Base-by-base conservation (phyloP, 2,113 vertebrate species). In the Pedionomus torquatus region DNA sequence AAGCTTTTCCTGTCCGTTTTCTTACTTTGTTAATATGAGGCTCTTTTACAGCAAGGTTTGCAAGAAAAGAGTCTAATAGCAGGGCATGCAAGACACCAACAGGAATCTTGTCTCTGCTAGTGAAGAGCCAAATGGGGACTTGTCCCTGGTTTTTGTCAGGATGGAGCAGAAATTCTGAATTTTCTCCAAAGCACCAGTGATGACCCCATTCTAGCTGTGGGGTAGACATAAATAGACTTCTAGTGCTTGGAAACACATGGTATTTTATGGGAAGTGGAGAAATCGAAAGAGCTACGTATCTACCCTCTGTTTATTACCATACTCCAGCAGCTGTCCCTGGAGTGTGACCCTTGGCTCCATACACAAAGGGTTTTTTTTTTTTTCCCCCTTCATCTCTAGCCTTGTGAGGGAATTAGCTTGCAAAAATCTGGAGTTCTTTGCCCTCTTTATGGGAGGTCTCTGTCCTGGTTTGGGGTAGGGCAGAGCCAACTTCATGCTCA, bases 241-340 rank as follows among this genome's bases (percentile, higher is more conserved):
- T 49, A 58, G 64, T 69, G 51, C 25, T 87, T 2, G 8, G 68
- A 87, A 96, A 84, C 31, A 65, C 21, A 55, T 86, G n/a, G 48
- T 6, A 14, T 92, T 92, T 94, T 83, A 55, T 5, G 25, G 51
- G 63, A 95, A 89, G 28, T 71, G 17, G 77, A 90, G 81, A 77
- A 94, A 95, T 43, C 0, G 0, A 33, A 81, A 83, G 33, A 65
- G 4, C 23, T 71, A 63, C 3, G 1, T 63, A 77, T 90, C 52
- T 88, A 18, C 3, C 2, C 19, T 78, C 20, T 66, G 64, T 93
- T 93, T 87, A 87, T 87, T 93, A 68, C 72, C 14, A 23, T 75
- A 23, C 19, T 77, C 49, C 49, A 83, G 71, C 75, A 83, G 83
- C 71, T 94, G 80, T 55, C 60, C 64, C 68, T 78, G 52, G 52